Conservation (phyloP, 2,797 vertebrate genomes). For the Sebastes iracundus region DNA sequence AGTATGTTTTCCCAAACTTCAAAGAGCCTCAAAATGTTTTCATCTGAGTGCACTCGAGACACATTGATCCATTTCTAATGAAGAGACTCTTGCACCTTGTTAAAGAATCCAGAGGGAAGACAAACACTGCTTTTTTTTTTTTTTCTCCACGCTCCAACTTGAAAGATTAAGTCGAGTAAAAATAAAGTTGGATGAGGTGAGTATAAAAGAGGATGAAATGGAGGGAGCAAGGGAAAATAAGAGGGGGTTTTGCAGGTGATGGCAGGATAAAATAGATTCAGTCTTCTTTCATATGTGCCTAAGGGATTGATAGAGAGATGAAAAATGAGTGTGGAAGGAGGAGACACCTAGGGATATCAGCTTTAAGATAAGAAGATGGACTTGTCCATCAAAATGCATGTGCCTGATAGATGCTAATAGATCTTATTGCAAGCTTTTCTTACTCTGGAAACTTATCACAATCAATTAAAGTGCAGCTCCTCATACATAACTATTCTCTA, state of each 20-base stretch:
- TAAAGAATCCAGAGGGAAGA: conserved; percentile 23
- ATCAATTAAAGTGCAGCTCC: background rate
- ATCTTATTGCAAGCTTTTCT: background rate
- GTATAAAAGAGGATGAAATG: background rate
- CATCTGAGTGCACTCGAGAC: conserved; percentile 11
- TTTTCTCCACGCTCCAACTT: background rate
- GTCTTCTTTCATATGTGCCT: background rate
- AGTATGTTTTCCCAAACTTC: conserved; percentile 34
- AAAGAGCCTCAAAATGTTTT: conserved; percentile 33
- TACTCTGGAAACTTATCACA: background rate
- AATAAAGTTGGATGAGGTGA: conserved; percentile 3
- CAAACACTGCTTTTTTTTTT: background rate
- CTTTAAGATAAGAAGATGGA: conserved; percentile 1
- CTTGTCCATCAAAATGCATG: background rate
- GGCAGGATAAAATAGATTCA: background rate
- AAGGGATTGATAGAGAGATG: conserved; percentile 4
- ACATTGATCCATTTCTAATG: conserved; percentile 48
- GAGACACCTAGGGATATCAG: background rate
- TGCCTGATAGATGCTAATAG: background rate
- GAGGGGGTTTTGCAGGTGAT: background rate
- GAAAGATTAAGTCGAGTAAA: conserved; percentile 11
- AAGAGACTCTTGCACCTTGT: conserved; percentile 23
- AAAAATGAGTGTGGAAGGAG: background rate
- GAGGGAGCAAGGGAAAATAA: background rate
- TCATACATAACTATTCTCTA: background rate